These are phyloP conservation scores for Geotrypetes seraphini DNA, from an alignment of 2,797 vertebrate genomes.

Conservation along the genomic window DNA sequence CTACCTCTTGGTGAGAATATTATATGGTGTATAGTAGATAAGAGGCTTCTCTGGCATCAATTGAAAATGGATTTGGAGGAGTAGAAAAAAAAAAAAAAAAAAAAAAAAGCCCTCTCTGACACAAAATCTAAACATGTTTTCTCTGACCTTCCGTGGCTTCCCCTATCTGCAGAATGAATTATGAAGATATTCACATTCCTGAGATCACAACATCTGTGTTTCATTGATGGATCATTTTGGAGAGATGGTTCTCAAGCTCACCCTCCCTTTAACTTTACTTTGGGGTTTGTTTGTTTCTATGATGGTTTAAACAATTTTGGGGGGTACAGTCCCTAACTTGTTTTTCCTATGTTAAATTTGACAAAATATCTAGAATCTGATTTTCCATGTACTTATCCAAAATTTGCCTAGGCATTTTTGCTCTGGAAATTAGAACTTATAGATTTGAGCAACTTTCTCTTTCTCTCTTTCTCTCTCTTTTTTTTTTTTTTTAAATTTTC, in stretches of 20 bases:
- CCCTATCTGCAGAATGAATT: conserved; percentile 30
- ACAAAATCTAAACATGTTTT: conserved; percentile 11
- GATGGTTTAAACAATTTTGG: conserved; percentile 26
- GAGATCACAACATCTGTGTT: conserved; percentile 35
- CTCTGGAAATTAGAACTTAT: no score
- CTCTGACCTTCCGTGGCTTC: conserved; percentile 25
- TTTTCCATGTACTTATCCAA: no score
- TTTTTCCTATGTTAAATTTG: neutral
- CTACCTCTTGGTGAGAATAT: conserved; percentile 3
- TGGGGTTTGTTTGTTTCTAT: conserved; percentile 10
- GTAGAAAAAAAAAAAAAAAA: no score
- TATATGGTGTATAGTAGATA: conserved; percentile 1
- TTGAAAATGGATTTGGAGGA: conserved; percentile 16
- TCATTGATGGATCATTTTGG: conserved; percentile 15
- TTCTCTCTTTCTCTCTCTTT: no score
- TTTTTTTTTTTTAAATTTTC: no score
- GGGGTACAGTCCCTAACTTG: neutral
- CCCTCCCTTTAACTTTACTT: conserved; percentile 8
- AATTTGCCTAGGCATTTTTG: no score
- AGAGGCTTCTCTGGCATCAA: conserved; percentile 11
- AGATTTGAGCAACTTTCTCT: no score
- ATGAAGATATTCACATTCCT: conserved; percentile 43
- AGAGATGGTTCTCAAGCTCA: conserved; percentile 10
- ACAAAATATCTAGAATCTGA: neutral
- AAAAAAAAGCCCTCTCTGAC: conserved; percentile 5